Evolutionary conservation across 1,140 invertebrate species (phyloP).

Genomic region (Macrotrachela quadricornifera): DNA sequence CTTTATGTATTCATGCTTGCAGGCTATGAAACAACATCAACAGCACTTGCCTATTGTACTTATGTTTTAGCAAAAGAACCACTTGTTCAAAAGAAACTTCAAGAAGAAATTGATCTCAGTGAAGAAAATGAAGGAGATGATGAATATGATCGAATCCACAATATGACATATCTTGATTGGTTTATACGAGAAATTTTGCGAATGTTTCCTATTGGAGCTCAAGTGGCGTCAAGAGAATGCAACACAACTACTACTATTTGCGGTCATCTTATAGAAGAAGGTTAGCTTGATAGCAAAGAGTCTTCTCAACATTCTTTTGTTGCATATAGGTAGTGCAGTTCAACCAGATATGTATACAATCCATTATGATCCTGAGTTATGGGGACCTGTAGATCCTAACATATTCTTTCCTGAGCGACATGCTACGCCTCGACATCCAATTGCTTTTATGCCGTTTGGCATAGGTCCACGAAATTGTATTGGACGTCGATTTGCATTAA

Average conservation of each 20-base stretch:
- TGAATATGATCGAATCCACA: neutral
- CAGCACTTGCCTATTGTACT: slow-evolving; percentile 27
- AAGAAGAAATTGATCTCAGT: slow-evolving; percentile 20
- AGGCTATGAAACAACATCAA: slow-evolving; percentile 32
- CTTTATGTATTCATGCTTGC: slow-evolving; percentile 22
- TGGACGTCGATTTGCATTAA: neutral
- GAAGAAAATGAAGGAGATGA: neutral
- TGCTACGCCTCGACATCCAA: slow-evolving; percentile 10
- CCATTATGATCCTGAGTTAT: slow-evolving; percentile 21
- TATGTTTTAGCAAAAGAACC: slow-evolving; percentile 32
- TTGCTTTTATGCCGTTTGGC: slow-evolving; percentile 24
- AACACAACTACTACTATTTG: too few species aligned
- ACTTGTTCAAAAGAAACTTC: slow-evolving; percentile 29
- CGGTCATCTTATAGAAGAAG: too few species aligned
- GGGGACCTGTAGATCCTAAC: slow-evolving; percentile 13
- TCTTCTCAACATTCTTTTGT: too few species aligned
- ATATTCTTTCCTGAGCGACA: too few species aligned
- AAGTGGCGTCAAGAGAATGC: too few species aligned
- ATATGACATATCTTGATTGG: slow-evolving; percentile 1
- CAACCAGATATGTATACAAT: slow-evolving; percentile 19
- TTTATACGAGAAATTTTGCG: slow-evolving; percentile 1
- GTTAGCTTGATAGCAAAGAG: too few species aligned
- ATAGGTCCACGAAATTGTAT: slow-evolving; percentile 27
- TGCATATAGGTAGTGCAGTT: too few species aligned
- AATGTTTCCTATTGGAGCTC: neutral